phyloP scores from a whole-genome alignment of 1,140 invertebrate species.

The Drosophila hydei region DNA sequence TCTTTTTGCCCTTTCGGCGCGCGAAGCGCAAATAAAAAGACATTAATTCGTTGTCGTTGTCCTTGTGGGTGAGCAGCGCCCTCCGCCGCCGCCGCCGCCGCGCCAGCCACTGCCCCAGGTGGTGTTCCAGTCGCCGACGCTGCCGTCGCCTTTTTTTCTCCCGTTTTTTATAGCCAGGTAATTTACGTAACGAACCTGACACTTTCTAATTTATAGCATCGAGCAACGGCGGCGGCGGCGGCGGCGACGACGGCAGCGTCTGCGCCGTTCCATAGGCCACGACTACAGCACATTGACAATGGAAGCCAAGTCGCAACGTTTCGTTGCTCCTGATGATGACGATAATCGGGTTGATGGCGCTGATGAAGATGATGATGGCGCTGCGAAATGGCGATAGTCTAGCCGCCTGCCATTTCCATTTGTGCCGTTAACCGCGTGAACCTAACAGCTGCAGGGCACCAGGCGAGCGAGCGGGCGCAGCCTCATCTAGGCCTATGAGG shows the following conservation, averaged over 20 bases:
- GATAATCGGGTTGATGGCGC: slow-evolving; percentile 10
- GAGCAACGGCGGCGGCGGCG: slow-evolving; percentile 21
- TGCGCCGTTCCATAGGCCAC: slow-evolving; percentile 10
- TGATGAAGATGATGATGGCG: slow-evolving; percentile 35
- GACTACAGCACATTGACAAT: slow-evolving; percentile 35
- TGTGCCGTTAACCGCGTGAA: slow-evolving; percentile 45
- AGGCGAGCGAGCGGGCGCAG: not conserved
- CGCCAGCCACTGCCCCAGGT: slow-evolving; percentile 21
- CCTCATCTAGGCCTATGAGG: slow-evolving; percentile 9
- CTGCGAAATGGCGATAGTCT: slow-evolving; percentile 44
- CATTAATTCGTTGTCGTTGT: slow-evolving; percentile 79
- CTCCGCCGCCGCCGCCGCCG: slow-evolving; percentile 12
- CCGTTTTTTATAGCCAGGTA: slow-evolving; percentile 79
- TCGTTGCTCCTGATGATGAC: slow-evolving; percentile 14
- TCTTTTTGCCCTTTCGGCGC: slow-evolving; percentile 80
- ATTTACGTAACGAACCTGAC: slow-evolving; percentile 83
- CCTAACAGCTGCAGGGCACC: slow-evolving; percentile 35
- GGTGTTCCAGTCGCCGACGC: slow-evolving; percentile 40
- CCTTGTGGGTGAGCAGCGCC: slow-evolving; percentile 32
- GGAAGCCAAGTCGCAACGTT: slow-evolving; percentile 32
- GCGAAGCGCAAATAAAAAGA: slow-evolving; percentile 80
- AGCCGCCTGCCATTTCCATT: slow-evolving; percentile 44
- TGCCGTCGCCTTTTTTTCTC: slow-evolving; percentile 23
- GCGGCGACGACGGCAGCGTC: slow-evolving; percentile 12
- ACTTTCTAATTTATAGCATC: slow-evolving; percentile 82